Conservation (phyloP, 2,113 vertebrate genomes). For the Probosciger aterrimus region DNA sequence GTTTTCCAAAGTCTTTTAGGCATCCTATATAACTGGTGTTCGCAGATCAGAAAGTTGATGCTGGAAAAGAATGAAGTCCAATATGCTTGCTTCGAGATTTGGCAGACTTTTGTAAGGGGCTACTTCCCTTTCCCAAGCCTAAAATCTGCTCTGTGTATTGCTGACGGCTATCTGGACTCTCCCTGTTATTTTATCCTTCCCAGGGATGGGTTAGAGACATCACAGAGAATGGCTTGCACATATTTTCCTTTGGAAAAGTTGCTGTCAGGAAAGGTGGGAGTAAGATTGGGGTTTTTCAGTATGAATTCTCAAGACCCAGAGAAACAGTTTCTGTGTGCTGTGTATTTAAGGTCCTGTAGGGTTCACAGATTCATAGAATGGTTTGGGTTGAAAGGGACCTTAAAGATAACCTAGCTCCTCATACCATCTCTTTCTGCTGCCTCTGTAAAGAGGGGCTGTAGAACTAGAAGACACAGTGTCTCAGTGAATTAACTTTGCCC, state of each 20-base stretch:
- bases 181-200: neutral
- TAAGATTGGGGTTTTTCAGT: neutral
- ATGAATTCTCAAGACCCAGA: neutral
- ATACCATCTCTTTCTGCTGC: neutral
- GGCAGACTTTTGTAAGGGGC: neutral
- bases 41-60: accelerated
- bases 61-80: neutral
- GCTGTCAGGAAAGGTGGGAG: neutral
- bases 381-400: neutral
- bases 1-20: neutral
- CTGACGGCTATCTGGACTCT: neutral
- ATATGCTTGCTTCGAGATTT: neutral
- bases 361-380: neutral
- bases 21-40: neutral
- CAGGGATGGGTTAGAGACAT: neutral
- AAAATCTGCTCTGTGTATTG: neutral
- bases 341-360: neutral
- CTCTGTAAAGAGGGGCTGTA: neutral
- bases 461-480: neutral
- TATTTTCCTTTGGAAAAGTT: neutral
- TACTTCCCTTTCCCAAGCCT: neutral
- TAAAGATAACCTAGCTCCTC: neutral
- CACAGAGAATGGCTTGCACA: neutral
- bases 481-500: neutral
- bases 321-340: neutral